Evolutionary conservation across 2,888 invertebrate genomes (phyloP).

Genomic region (Trachelus troglodyta): DNA sequence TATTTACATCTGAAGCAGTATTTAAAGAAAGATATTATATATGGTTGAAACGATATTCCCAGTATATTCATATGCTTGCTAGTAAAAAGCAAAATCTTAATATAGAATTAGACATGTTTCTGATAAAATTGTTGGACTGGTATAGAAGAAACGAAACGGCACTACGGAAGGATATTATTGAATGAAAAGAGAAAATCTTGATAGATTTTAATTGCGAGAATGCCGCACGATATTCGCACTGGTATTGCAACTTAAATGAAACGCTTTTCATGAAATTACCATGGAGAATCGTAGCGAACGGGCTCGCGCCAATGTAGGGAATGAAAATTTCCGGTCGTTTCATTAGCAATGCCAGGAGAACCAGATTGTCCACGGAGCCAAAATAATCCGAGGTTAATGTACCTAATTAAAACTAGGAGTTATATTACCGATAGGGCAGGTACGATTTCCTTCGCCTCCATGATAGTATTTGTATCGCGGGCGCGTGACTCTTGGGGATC

Average conservation of each 20-base stretch:
- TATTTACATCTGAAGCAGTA: not conserved
- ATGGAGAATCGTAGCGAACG: constrained; percentile 3
- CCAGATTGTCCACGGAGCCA: constrained; percentile 33
- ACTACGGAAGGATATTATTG: not conserved
- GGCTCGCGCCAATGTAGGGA: constrained; percentile 2
- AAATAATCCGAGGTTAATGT: constrained; percentile 32
- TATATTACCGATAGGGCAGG: constrained; percentile 19
- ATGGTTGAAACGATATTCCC: not conserved
- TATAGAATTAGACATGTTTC: not conserved
- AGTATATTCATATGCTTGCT: not conserved
- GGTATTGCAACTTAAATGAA: constrained; percentile 10
- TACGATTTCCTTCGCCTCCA: not conserved
- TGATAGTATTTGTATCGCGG: not conserved
- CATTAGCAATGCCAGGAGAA: constrained; percentile 28
- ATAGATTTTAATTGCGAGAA: not conserved
- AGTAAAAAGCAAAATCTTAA: not conserved
- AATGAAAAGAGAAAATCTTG: not conserved
- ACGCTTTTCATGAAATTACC: constrained; percentile 5
- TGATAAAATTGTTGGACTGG: not conserved
- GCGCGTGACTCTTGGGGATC: constrained; percentile 12
- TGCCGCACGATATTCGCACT: not conserved
- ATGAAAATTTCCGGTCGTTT: constrained; percentile 28
- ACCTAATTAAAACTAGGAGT: constrained; percentile 39
- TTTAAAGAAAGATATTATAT: not conserved
- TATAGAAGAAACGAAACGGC: not conserved